Evolutionary conservation across 2,888 invertebrate species (phyloP).

Genomic region (Strigamia transsilvanica): DNA sequence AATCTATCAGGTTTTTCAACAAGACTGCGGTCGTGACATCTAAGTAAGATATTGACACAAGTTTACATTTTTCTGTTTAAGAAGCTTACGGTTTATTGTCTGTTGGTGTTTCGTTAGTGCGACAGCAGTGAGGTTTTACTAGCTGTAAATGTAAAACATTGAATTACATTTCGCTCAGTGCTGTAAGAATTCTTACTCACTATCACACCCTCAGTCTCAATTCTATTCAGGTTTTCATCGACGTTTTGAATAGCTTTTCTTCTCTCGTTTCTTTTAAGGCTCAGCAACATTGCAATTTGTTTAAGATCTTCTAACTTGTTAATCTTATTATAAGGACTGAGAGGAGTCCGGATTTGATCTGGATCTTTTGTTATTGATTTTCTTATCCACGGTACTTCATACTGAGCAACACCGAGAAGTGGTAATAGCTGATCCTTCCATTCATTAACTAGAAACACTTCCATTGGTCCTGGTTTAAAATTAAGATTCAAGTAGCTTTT

Average conservation of each 20-base stretch:
- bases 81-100: no score
- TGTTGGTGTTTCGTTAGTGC: no score
- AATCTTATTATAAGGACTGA: neutral
- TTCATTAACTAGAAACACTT: neutral
- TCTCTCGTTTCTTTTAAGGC: neutral
- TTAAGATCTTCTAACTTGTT: neutral
- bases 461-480: neutral
- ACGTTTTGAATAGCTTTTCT: neutral
- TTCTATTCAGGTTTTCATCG: neutral
- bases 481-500: constrained; percentile 2
- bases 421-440: neutral
- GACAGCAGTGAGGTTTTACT: no score
- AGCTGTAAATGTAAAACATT: neutral
- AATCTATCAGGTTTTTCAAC: no score
- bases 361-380: neutral
- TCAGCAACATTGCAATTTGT: constrained; percentile 6
- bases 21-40: no score
- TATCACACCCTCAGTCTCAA: neutral
- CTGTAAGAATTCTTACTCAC: neutral
- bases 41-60: no score
- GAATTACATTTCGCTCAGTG: no score
- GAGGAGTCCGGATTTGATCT: neutral
- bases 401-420: neutral
- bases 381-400: neutral
- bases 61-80: no score